A percentile compares a stretch with the other conserved stretches of the same genome.
Conservation (phyloP, 2,888 invertebrate species). For the Drosophila lutescens region DNA sequence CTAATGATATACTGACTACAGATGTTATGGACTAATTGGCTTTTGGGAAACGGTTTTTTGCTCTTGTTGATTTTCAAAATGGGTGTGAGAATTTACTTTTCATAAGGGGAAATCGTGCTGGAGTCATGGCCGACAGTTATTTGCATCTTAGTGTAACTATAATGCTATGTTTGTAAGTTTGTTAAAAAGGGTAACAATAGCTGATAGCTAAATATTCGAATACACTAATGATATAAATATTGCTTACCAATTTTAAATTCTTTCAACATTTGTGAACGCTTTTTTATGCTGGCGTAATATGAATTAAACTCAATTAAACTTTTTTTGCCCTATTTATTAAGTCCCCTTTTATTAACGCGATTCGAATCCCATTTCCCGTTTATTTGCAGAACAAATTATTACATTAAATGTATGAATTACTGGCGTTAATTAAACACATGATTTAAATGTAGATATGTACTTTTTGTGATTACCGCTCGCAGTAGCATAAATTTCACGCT, state of each 20-base stretch:
- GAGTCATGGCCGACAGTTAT: conserved; percentile 1
- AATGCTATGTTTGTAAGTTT: not conserved
- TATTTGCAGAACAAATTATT: conserved; percentile 39
- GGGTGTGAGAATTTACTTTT: conserved; percentile 45
- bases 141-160: not conserved
- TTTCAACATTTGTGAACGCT: no score
- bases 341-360: not conserved
- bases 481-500: conserved; percentile 40
- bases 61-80: conserved; percentile 31
- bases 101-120: not conserved
- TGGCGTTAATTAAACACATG: conserved; percentile 40
- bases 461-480: not conserved
- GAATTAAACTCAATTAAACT: not conserved
- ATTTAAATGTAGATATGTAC: conserved; percentile 19
- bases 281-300: not conserved
- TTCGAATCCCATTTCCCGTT: not conserved
- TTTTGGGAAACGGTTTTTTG: conserved; percentile 48
- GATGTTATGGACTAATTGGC: conserved; percentile 64
- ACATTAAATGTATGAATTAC: conserved; percentile 30
- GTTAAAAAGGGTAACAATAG: not conserved
- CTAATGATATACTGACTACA: conserved; percentile 67
- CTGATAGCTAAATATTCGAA: no score
- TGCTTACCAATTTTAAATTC: no score
- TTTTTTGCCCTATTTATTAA: not conserved
- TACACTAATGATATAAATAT: no score